Base-by-base conservation (phyloP, 2,113 vertebrate species). In the Myodes glareolus region DNA sequence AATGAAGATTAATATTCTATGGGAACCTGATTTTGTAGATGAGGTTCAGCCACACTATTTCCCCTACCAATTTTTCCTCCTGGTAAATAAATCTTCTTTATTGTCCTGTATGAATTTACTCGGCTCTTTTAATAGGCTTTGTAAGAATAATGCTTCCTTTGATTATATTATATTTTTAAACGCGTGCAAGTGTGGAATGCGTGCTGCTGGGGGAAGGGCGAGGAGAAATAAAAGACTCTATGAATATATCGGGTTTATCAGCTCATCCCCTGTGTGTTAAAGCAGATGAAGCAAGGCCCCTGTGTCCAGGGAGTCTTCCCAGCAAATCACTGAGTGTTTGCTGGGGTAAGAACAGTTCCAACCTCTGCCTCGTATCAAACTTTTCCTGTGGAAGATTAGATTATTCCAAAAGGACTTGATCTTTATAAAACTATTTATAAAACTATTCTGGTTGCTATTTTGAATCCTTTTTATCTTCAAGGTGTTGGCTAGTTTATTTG, bases 1-100 rank as follows among this genome's bases (percentile, higher is more conserved):
- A 98, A 97, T 97, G 96, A 95, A 96, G 97, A 98, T 98, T 98
- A 98, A 97, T 97, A 98, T 97, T 98, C 98, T 98, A 96, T 97
- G 98, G 98, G 98, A 98, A 98, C 94, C 94, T 95, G 97, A 96
- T 98, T 98, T 97, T 98, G 96, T 97, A 98, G 97, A 97, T 96
- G 94, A 98, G 95, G 88, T 87, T 94, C 93, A 63, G 73, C 91
- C 19, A 91, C 87, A 96, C 96, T 97, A 87, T 98, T 98, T 98
- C 98, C 97, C 94, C 96, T 97, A 97, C 97, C 97, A 95, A 97
- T 98, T 97, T 93, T 97, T 97, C 95, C 97, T 98, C 96, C 97
- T 97, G 98, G 96, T 97, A 97, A 98, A 98, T 98, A 98, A 98
- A 99, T 99, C 98, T 98, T 98, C 98, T 98, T 98, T 98, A 98